These are phyloP conservation scores for Omphaloscelis lunosa DNA, from an alignment of 2,888 invertebrate genomes.

Conservation along the genomic window DNA sequence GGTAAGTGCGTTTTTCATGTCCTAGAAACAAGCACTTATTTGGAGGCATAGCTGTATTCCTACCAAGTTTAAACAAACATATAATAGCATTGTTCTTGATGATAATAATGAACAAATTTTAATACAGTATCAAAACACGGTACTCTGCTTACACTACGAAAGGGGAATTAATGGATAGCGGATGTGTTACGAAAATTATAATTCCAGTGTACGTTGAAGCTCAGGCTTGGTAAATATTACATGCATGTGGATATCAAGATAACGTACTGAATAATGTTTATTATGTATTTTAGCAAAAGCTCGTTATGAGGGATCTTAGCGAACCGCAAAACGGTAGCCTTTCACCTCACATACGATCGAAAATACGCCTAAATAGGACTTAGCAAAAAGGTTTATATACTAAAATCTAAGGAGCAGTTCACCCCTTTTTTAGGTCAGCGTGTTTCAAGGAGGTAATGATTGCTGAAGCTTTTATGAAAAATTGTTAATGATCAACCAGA, in stretches of 20 bases:
- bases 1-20: not conserved
- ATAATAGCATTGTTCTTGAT: conserved; percentile 12
- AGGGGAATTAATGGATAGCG: conserved; percentile 64
- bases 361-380: conserved; percentile 39
- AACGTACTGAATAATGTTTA: conserved; percentile 52
- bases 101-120: conserved; percentile 40
- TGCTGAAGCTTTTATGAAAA: conserved; percentile 1
- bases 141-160: conserved; percentile 59
- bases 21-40: not conserved
- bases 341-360: conserved; percentile 45
- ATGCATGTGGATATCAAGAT: conserved; percentile 46
- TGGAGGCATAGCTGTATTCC: too few relatives aligned
- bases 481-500: not conserved
- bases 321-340: conserved; percentile 39
- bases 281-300: conserved; percentile 42
- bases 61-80: not conserved
- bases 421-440: conserved; percentile 31
- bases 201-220: conserved; percentile 37
- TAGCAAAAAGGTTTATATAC: conserved; percentile 55
- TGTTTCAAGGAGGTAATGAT: conserved; percentile 9
- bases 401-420: conserved; percentile 51
- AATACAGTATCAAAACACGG: conserved; percentile 39
- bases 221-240: conserved; percentile 47
- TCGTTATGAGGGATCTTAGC: conserved; percentile 34
- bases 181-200: conserved; percentile 46